A percentile compares a stretch with the other conserved stretches of the same genome.
Evolutionary conservation across 2,888 invertebrate genomes (phyloP).

Genomic region (Archaeoteleia sp.): DNA sequence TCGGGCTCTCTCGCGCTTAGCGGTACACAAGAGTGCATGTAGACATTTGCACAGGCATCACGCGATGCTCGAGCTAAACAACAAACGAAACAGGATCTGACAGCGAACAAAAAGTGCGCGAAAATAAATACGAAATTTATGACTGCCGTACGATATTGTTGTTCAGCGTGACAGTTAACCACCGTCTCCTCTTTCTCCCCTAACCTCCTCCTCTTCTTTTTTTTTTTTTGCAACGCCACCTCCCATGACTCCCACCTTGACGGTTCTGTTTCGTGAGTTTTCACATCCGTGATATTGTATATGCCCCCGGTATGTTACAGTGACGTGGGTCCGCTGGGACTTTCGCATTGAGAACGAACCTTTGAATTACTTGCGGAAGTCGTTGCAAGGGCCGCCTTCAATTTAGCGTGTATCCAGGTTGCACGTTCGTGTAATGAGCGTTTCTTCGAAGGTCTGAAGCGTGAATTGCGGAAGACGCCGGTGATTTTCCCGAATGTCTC

Average conservation of each 20-base stretch:
- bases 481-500: constrained; percentile 34
- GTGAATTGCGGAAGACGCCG: constrained; percentile 4
- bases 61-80: constrained; percentile 45
- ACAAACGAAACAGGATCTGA: constrained; percentile 40
- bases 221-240: too few relatives aligned
- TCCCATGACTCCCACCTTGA: constrained; percentile 14
- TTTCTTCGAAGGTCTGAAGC: constrained; percentile 1
- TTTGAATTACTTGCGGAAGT: constrained; percentile 66
- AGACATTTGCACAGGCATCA: constrained; percentile 44
- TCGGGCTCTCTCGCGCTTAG: constrained; percentile 22
- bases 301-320: constrained; percentile 22
- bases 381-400: constrained; percentile 58
- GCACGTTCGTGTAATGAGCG: constrained; percentile 8
- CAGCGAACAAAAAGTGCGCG: constrained; percentile 48
- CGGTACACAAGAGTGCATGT: constrained; percentile 22
- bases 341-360: constrained; percentile 49
- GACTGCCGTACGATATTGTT: constrained; percentile 13
- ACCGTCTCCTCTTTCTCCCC: too few relatives aligned
- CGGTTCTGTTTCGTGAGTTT: constrained; percentile 34
- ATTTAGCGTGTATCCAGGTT: constrained; percentile 44
- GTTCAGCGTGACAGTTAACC: constrained; percentile 1
- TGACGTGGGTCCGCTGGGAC: constrained; percentile 27
- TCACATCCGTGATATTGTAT: constrained; percentile 42
- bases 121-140: constrained; percentile 60
- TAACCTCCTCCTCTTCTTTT: too few relatives aligned